phyloP scores from a whole-genome alignment of 2,888 invertebrate genomes.

The Coecobrya sp. region DNA sequence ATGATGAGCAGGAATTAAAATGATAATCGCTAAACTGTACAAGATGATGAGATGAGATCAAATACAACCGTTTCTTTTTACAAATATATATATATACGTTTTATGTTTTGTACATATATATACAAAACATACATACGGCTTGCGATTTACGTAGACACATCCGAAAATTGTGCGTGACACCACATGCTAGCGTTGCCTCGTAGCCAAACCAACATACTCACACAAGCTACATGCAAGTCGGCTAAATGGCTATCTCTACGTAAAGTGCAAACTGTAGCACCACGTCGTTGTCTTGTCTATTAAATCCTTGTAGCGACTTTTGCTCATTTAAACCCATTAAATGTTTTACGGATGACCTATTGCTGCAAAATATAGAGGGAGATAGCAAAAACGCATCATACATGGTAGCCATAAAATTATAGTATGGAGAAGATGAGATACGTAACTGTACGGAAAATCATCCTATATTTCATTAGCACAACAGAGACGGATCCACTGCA shows the following conservation, averaged over 20 bases:
- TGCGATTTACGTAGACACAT: too few species aligned
- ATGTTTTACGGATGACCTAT: slow-evolving; percentile 65
- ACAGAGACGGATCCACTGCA: slow-evolving; percentile 32
- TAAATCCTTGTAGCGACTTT: slow-evolving; percentile 60
- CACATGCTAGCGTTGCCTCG: too few species aligned
- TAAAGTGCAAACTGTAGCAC: too few species aligned
- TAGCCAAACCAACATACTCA: too few species aligned
- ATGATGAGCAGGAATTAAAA: slow-evolving; percentile 14
- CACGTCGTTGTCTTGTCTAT: slow-evolving; percentile 35
- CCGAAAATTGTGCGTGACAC: too few species aligned
- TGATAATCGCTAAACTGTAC: slow-evolving; percentile 48
- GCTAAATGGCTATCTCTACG: too few species aligned
- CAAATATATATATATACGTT: not conserved
- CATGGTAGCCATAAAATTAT: slow-evolving; percentile 32
- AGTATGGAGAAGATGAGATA: slow-evolving; percentile 11
- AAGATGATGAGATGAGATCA: not conserved
- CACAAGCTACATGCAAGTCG: too few species aligned
- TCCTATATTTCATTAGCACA: slow-evolving; percentile 38
- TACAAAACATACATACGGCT: too few species aligned
- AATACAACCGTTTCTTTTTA: slow-evolving; percentile 10
- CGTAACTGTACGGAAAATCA: not conserved
- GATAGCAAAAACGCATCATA: slow-evolving; percentile 30
- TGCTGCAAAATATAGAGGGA: not conserved
- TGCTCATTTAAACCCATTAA: slow-evolving; percentile 61
- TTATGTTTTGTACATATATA: not conserved